A percentile compares a stretch with the other conserved stretches of the same genome.
phyloP scores from a whole-genome alignment of 2,113 vertebrate genomes.

The Rana temporaria region DNA sequence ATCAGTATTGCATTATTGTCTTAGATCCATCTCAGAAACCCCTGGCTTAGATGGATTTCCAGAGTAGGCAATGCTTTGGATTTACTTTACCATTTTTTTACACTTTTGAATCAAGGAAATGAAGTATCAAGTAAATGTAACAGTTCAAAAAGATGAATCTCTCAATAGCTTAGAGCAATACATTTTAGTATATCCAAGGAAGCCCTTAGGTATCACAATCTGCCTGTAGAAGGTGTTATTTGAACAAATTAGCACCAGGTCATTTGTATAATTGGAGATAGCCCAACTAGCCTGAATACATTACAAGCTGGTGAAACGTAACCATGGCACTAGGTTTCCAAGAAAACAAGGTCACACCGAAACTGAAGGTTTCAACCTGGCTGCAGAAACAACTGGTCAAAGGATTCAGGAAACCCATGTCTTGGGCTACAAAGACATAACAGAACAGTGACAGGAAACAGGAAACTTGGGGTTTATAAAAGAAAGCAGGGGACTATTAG shows the following conservation, averaged over 20 bases:
- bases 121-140: too few relatives aligned
- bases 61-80: too few relatives aligned
- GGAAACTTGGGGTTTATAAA: slow-evolving; percentile 24
- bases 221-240: too few relatives aligned
- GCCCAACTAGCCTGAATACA: neutral
- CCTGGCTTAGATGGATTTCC: too few relatives aligned
- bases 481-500: slow-evolving; percentile 2
- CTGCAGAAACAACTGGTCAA: slow-evolving; percentile 16
- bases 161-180: too few relatives aligned
- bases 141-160: too few relatives aligned
- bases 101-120: too few relatives aligned
- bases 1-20: too few relatives aligned
- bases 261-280: neutral
- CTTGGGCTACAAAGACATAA: slow-evolving; percentile 30
- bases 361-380: slow-evolving; percentile 1
- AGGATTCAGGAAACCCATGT: slow-evolving; percentile 30
- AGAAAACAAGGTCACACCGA: neutral
- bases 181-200: too few relatives aligned
- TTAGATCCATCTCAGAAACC: too few relatives aligned
- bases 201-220: too few relatives aligned
- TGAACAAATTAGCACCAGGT: neutral
- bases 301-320: neutral
- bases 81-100: too few relatives aligned
- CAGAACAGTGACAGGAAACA: slow-evolving; percentile 36
- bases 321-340: neutral